Evolutionary conservation across 2,888 invertebrate genomes (phyloP), one percentile per base, ranked within the genome.

Genomic region (Ashinkailepas kermadecensis): DNA sequence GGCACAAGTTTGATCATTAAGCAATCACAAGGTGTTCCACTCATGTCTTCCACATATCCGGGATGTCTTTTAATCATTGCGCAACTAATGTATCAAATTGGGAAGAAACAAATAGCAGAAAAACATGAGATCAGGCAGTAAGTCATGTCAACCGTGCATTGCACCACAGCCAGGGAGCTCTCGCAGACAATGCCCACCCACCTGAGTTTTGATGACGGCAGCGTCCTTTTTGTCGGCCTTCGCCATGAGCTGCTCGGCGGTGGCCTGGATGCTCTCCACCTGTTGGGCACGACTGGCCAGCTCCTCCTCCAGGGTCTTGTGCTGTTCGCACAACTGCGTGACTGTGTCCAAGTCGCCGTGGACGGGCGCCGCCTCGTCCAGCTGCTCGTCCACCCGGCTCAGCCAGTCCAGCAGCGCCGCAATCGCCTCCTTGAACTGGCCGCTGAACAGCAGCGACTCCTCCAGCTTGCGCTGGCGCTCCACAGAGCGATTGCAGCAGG

Each of bases 271-370:
- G 1, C 95, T 95, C 84, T 94, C 93, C 92, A 97, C 94, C 87
- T 97, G 97, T 80, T 92, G 92, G 64, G 94, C 91, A 18, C 96
- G 91, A 59, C 93, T 94, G 85, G 94, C 93, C 15, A 99, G 89
- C 86, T 98, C 97, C 86, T 94, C 94, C 87, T 97, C 96, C 87
- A 98, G 95, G 86, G 92, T 92, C 91, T 93, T 94, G 87, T 99
- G 98, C 86, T 95, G 94, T 85, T 98, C 98, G 59, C 96, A 92
- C 7, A 99, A 91, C 84, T 94, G 94, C 87, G 93, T 94, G 21
- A 99, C 98, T 0, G 98, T 99, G 87, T 99, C 99, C 81, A 98
- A 89, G 88, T 99, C 99, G 0, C 99, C 99, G 86, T 97, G 95
- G 0, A 98, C 92, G 0, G 95, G 95, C 15, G 93, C 92, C 84